Base-by-base conservation (phyloP, 1,140 invertebrate genomes). In the Anastrepha obliqua region DNA sequence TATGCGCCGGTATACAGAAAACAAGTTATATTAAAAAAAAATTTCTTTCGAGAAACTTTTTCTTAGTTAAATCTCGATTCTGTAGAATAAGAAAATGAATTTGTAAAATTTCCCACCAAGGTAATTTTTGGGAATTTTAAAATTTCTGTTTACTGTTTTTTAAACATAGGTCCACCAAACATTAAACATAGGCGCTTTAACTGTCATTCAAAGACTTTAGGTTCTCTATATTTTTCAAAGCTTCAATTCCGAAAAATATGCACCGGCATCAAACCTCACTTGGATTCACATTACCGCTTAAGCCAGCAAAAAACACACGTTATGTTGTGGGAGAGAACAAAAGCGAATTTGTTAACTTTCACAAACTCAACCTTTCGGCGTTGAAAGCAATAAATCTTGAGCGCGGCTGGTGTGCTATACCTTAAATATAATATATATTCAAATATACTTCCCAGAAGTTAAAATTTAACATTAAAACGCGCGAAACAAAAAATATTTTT, bases 321-420 rank as follows among this genome's bases (percentile, higher is more conserved):
- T 55, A 55, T 55, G 51, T 6, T 55, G 11, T 3, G 11, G 51
- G 51, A 67, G 39, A 67, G 20, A 39, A 67, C 8, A 67, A 42
- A 7, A 67, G 29, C 39, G 39, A 67, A 67, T 39, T 67, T 42
- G 29, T 67, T 13, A 67, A 67, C 20, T 13, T 29, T 39, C 13
- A 42, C 7, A 67, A 67, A 55, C 0, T 17, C 6, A 1, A 81
- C 6, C n/a, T 55, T 55, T 11, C 44, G 51, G 6, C 17, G 74
- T 2, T 13, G 15, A 51, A 58, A 51, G 74, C 44, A 81, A 81
- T 81, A 81, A 81, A 81, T 81, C 74, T 58, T 81, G 1, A 29
- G 47, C 74, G 11, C 8, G 44, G 6, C 64, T 15, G 29, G 70
- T 78, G 6, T 20, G 47, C 11, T 81, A 2, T 58, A 20, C 8